Base-by-base conservation (phyloP, 1,140 invertebrate genomes). In the Archegozetes longisetosus region DNA sequence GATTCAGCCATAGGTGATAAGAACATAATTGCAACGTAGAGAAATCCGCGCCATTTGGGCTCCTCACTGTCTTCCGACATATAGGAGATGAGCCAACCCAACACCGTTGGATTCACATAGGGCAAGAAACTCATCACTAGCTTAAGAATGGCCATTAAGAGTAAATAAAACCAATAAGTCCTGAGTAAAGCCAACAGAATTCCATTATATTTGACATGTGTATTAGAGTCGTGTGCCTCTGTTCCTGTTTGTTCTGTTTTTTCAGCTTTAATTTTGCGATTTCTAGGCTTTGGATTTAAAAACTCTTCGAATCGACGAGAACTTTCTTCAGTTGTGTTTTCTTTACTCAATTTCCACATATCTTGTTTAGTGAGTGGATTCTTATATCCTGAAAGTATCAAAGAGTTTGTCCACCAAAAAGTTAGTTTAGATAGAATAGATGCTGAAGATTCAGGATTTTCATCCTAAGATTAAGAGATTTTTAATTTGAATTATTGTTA, bases 371-470 rank as follows among this genome's bases (percentile, higher is more conserved):
- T 61, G 20, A 61, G 59, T 27, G 59, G 59, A 29, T 14, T 58
- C n/a, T 47, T 27, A 32, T 47, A 49, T 24, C 20, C 50, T 17
- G 32, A 6, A 13, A n/a, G 32, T 29, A 61, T 61, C 2, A 61
- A 4, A 25, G 72, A 61, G 71, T 91, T 86, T 70, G 96, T 94
- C 94, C 94, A 98, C 57, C 83, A 80, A 71, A 92, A 98, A 0
- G 85, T 78, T 2, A 98, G 73, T 54, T 81, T 79, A 23, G 88
- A 92, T 22, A 90, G 78, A 71, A 94, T 96, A 22, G 91, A 90
- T 40, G 88, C 78, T 58, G 75, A 72, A 53, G 79, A 75, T 71
- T 97, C 91, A 53, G 93, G 93, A 24, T 14, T 53, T 53, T 59
- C 58, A 14, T 32, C 57, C 26, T 13, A 23, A 46, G 23, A 53